Base-by-base conservation (phyloP, 2,113 vertebrate genomes). In the Pitta sordida region DNA sequence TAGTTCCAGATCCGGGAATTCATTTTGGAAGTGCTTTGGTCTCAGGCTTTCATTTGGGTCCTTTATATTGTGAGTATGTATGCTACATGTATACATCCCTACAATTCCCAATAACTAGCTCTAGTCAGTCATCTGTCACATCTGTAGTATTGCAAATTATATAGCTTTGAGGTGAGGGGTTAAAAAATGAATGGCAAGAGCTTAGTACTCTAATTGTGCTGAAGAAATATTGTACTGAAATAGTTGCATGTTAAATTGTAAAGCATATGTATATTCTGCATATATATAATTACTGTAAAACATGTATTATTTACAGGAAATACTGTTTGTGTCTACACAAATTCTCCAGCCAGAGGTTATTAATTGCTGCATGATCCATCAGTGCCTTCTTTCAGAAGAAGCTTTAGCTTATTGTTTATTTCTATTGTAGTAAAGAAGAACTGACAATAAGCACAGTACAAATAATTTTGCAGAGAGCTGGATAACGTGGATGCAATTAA, bases 351-450 rank as follows among this genome's bases (percentile, higher is more conserved):
- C 62, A 92, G 52, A 91, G 49, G 48, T 93, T 94, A 90, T 95
- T 95, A 95, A 94, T 96, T 91, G 60, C 83, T 95, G 88, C 58
- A 51, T 88, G 71, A 83, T 89, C 53, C 63, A 86, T 73, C 55
- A 65, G 36, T 71, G 58, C 41, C 34, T 34, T 90, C 39, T 89
- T 95, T 87, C 81, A 88, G 91, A 95, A 93, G 43, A 93, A 88
- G 73, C 69, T 86, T 93, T 77, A 26, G 9, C n/a, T 83, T 64
- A 95, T 68, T 67, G 13, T 14, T 44, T 44, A 44, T 9, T 75
- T 84, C 26, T 49, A 17, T 43, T 94, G n/a, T 53, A 79, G 29
- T 62, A 92, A 96, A 81, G 79, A 89, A 93, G 56, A 92, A 91
- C 7, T 86, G 88, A 77, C 86, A 96, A 92, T 62, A 94, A 62